phyloP scores from a whole-genome alignment of 2,888 invertebrate species.

The Cepaea hortensis region DNA sequence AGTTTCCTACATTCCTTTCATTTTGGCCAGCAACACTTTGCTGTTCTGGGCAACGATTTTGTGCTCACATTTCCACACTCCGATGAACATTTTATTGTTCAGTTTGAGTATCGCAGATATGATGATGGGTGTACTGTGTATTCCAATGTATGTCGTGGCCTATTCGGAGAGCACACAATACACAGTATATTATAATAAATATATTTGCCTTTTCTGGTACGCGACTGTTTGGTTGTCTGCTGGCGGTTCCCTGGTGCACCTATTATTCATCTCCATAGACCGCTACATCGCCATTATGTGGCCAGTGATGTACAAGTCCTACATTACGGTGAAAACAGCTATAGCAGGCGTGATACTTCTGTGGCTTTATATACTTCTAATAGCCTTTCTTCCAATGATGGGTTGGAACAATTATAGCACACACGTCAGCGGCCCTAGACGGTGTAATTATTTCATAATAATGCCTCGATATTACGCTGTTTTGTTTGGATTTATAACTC shows the following conservation, averaged over 20 bases:
- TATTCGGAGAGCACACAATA: too few species aligned
- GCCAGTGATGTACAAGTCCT: neutral
- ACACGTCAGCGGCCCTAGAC: neutral
- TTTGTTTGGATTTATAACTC: too few species aligned
- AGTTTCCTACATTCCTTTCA: neutral
- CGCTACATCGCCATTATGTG: neutral
- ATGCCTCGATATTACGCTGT: too few species aligned
- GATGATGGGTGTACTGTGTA: too few species aligned
- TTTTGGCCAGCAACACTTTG: neutral
- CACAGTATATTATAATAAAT: too few species aligned
- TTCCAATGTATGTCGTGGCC: too few species aligned
- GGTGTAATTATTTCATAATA: neutral
- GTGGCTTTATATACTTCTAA: neutral
- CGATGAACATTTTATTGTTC: slow-evolving; percentile 11
- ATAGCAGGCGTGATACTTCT: neutral
- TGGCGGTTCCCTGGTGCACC: neutral
- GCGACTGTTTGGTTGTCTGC: neutral
- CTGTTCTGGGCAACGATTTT: slow-evolving; percentile 10
- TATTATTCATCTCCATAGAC: too few species aligned
- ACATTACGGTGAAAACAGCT: neutral
- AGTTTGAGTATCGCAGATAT: neutral
- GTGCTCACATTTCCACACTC: neutral
- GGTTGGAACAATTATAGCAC: neutral
- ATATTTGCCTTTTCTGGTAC: neutral
- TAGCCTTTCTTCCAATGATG: neutral